Evolutionary conservation across 2,797 vertebrate genomes (phyloP).

Genomic region (Sebastes goodei): DNA sequence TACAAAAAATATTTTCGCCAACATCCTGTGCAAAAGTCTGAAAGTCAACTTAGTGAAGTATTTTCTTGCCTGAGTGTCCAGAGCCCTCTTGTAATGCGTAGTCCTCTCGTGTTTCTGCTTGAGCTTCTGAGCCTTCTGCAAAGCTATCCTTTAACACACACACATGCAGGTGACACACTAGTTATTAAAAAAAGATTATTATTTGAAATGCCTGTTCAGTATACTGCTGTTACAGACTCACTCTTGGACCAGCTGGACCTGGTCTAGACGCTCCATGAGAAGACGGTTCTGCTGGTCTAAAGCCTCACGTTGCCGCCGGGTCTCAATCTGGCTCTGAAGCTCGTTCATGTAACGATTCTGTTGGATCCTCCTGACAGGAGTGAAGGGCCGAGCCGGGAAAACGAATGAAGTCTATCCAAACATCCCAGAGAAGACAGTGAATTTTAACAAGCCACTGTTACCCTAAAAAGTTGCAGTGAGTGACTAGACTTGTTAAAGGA

Average conservation of each 20-base stretch:
- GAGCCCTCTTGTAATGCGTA: slow-evolving; percentile 75
- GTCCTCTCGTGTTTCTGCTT: slow-evolving; percentile 76
- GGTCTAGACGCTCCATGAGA: slow-evolving; percentile 77
- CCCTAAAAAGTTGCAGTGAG: neutral
- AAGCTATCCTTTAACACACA: slow-evolving; percentile 71
- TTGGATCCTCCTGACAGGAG: slow-evolving; percentile 71
- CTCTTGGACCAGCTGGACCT: slow-evolving; percentile 84
- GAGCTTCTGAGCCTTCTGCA: slow-evolving; percentile 74
- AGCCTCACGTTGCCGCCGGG: slow-evolving; percentile 52
- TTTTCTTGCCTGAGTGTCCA: slow-evolving; percentile 82
- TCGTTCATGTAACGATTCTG: slow-evolving; percentile 79
- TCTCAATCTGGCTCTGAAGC: slow-evolving; percentile 78
- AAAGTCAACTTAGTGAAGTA: neutral
- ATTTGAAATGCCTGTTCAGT: neutral
- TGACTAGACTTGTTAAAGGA: neutral
- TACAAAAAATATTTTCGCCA: neutral
- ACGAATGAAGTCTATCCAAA: slow-evolving; percentile 81
- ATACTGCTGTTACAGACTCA: slow-evolving; percentile 62
- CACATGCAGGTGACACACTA: neutral
- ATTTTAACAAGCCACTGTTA: neutral
- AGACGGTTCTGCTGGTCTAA: slow-evolving; percentile 70
- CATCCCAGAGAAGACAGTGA: neutral
- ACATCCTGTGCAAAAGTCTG: neutral
- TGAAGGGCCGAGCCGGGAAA: slow-evolving; percentile 80
- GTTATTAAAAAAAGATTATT: neutral